Evolutionary conservation across 1,140 invertebrate species (phyloP), one percentile per base, ranked within the genome.

Genomic region (Drosophila kurseongensis): DNA sequence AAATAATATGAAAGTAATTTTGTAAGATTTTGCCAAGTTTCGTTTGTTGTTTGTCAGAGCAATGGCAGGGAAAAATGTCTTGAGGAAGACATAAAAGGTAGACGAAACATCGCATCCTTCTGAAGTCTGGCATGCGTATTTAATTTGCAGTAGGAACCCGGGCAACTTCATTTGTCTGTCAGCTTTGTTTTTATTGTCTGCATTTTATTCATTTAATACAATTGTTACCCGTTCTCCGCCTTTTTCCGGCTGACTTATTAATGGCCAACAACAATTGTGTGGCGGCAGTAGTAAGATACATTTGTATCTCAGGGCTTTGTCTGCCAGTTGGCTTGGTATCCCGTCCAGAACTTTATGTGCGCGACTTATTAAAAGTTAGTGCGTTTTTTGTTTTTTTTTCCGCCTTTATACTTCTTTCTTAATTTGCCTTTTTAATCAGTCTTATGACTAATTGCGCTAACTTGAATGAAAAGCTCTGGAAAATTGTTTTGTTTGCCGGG

Each of bases 1-100:
- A 83, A 88, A 73, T 88, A 79, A 82, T 88, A 82, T 73, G 66
- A 88, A 86, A 88, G 83, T 79, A 86, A 86, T 86, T 86, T 84
- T 66, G 38, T 50, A 54, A 81, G 66, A 62, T 80, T 75, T 55
- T 18, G 9, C 50, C 40, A 50, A 76, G 57, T 23, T 68, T 51
- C 42, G 42, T 54, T 41, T 29, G 32, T 16, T 47, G 60, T 40
- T 60, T 72, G 38, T 48, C 42, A 58, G 50, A 50, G 50, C 40
- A 54, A 75, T 38, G 54, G 54, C 45, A 52, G 36, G 48, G 62
- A 42, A 48, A 44, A 50, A 50, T 55, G 41, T 58, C 72, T 75
- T 63, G 32, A 18, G 27, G 40, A 32, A 16, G 40, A 32, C 1
- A 7, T 32, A 32, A 32, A 32, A 32, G 29, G 29, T 32, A 32